Evolutionary conservation across 2,888 invertebrate genomes (phyloP), one percentile per base, ranked within the genome.

Genomic region (Phoronis australis): DNA sequence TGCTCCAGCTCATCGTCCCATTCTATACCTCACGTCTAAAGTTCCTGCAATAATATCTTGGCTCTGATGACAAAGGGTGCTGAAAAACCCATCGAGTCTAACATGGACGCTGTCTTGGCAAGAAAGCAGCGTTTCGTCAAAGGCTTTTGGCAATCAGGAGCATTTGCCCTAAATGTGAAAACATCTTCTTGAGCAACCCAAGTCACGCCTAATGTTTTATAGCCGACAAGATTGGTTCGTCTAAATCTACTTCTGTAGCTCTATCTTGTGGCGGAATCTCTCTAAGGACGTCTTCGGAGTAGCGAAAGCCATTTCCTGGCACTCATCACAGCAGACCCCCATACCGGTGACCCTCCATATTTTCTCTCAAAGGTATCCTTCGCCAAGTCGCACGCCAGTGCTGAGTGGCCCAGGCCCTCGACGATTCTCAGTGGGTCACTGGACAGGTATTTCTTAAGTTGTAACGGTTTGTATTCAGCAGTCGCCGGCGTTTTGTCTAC

Each of bases 31-130:
- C n/a, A n/a, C n/a, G n/a, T n/a, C n/a, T n/a, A n/a, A n/a, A n/a
- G n/a, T n/a, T n/a, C n/a, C 48, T 69, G 68, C 4, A 67, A 37
- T 9, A 69, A 40, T 2, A 67, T 49, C 27, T 68, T 68, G 1
- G 52, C 59, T 15, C 54, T 47, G 0, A 71, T 48, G 20, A 20
- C 20, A 20, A 37, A 37, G n/a, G 37, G 37, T 37, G 37, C 37
- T 23, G 15, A 20, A 20, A 24, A 42, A 15, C 12, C 24, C 5
- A 47, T 21, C n/a, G 43, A 43, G 23, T 45, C 47, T 15, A 43
- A 45, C 20, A 47, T 21, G 23, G 47, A 44, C 6, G n/a, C n/a
- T n/a, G n/a, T n/a, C n/a, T n/a, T n/a, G n/a, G n/a, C n/a, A n/a
- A n/a, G n/a, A n/a, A n/a, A 21, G 3, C 15, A 12, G 12, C 49